These are phyloP conservation scores for Salpingus planirostris DNA, from an alignment of 2,888 invertebrate species.

Conservation along the genomic window DNA sequence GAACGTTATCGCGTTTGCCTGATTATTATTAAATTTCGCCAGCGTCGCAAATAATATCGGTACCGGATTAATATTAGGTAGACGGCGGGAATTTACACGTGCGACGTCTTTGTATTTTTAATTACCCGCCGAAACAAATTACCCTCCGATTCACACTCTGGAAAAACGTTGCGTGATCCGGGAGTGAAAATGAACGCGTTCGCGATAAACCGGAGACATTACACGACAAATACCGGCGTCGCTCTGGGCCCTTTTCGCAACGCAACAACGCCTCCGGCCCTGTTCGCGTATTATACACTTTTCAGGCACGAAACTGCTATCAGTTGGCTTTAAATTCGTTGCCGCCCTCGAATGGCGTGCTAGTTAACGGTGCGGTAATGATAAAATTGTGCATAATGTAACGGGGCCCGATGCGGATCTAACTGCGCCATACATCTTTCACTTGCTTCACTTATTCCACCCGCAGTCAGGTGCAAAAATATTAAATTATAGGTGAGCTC, in stretches of 20 bases:
- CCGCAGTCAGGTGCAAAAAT: no score
- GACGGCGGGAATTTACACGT: no score
- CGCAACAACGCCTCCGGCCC: slow-evolving; percentile 9
- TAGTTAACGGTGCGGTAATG: no score
- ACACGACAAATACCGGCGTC: slow-evolving; percentile 6
- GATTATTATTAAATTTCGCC: slow-evolving; percentile 20
- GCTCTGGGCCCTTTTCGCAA: slow-evolving; percentile 8
- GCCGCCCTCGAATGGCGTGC: slow-evolving; percentile 15
- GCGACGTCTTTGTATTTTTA: no score
- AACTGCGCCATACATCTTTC: no score
- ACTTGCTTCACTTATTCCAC: no score
- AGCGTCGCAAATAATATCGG: slow-evolving; percentile 9
- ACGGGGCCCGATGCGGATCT: no score
- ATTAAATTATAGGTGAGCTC: no score
- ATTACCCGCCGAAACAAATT: slow-evolving; percentile 2
- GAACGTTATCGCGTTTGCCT: slow-evolving; percentile 23
- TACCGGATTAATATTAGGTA: no score
- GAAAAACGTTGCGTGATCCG: slow-evolving; percentile 2
- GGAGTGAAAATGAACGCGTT: slow-evolving; percentile 4
- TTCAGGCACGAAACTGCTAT: slow-evolving; percentile 18
- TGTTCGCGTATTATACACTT: slow-evolving; percentile 13
- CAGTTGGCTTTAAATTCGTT: slow-evolving; percentile 13
- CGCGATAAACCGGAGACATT: slow-evolving; percentile 8
- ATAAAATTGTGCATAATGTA: no score
- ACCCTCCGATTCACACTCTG: slow-evolving; percentile 1